Evolutionary conservation across 2,113 vertebrate genomes (phyloP), one percentile per base, ranked within the genome.

Genomic region (Ranitomeya imitator): DNA sequence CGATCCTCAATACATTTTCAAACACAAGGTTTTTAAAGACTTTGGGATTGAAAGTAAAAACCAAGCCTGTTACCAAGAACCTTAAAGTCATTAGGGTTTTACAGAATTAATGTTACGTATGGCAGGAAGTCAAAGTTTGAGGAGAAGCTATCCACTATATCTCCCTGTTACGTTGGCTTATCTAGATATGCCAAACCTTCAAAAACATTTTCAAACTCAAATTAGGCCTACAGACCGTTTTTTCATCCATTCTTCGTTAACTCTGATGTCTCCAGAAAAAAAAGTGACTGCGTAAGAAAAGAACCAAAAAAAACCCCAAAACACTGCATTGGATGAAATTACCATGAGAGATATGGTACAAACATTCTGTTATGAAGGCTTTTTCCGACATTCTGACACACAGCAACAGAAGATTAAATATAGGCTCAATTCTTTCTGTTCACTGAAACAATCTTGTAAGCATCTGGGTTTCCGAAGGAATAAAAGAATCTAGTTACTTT

Each of bases 401-500:
- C 71, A 90, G 92, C 91, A 92, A 93, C 90, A 92, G 92, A 92
- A 83, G 87, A 91, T 94, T 93, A 93, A 94, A 95, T 95, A 94
- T 91, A 94, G 94, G 92, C 93, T 94, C 93, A 91, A 90, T 93
- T 93, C 92, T 94, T 93, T 92, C 91, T 90, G 91, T 93, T 92
- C 90, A 93, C 93, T 91, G 94, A 95, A 95, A 94, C 93, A 94
- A 93, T 92, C 93, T 93, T 94, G 93, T 93, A 94, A 94, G 93
- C 90, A 92, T 90, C 92, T 88, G 90, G 92, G 92, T 91, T 93
- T 88, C 92, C 92, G 87, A 91, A 93, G 92, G 93, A 92, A 95
- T 95, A 93, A 94, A 96, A 95, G 94, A 95, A 94, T 90, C 88
- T 87, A 92, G 94, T 92, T 94, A 93, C 94, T 94, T 95, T 93